Evolutionary conservation across 2,888 invertebrate genomes (phyloP), one percentile per base, ranked within the genome.

Genomic region (Drosophila planitibia): DNA sequence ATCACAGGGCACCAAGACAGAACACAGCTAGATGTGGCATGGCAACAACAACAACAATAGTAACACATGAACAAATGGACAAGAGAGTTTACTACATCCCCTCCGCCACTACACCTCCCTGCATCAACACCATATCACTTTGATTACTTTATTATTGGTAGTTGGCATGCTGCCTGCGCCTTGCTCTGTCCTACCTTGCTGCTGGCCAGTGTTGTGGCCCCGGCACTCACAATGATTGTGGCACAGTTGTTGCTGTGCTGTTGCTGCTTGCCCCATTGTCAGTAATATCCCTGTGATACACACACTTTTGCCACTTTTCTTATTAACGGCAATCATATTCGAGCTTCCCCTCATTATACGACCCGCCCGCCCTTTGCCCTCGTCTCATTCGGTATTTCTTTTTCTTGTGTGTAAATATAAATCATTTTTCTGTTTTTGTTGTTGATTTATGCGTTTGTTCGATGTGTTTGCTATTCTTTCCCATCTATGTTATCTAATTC

Each of bases 391-490:
- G 33, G n/a, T 54, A 28, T 55, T 57, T 35, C 47, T 55, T n/a
- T 32, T 19, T n/a, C 52, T 6, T 53, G 33, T 63, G 70, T 47
- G 70, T 53, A 73, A 76, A 85, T 84, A 88, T 88, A 91, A 91
- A 91, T 91, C 91, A 91, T 88, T 90, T 87, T 88, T 90, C 88
- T 91, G 91, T 91, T 91, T 91, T 89, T 92, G 89, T 91, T 91
- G 91, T 91, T 91, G 91, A 91, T 91, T 91, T 92, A 91, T 91
- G 92, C 89, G 90, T 88, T 91, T 92, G 82, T 89, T 89, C 90
- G 90, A 85, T 88, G 85, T 81, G 83, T 75, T 78, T 69, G 76
- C 78, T 60, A 47, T 73, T 63, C 67, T 57, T 51, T 14, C 39
- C 37, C 57, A 41, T 62, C 52, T 33, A 28, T 53, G 9, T 25